These are phyloP conservation scores for Micromussa lordhowensis DNA, from an alignment of 92 coral and sea anemone species.

Conservation along the genomic window DNA sequence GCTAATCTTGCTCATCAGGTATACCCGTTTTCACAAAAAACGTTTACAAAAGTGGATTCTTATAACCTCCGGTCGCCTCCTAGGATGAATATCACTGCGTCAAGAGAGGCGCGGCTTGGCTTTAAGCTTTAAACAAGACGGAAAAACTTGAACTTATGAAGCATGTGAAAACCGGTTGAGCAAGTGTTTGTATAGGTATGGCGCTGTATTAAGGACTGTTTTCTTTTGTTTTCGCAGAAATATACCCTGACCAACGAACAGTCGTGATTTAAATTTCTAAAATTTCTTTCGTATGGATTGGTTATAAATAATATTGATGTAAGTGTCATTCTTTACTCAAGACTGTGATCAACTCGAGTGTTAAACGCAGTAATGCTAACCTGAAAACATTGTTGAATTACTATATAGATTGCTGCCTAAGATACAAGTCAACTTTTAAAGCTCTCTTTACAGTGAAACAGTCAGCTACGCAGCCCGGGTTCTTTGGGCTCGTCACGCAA, in stretches of 20 bases:
- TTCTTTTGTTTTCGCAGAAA: too few relatives aligned
- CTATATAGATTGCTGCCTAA: background rate
- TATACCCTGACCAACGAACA: background rate
- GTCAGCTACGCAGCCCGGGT: background rate
- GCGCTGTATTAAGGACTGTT: too few relatives aligned
- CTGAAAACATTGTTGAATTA: too few relatives aligned
- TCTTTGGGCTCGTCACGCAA: background rate
- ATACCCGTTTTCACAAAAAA: constrained; percentile 1
- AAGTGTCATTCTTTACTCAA: background rate
- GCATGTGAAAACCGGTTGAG: background rate
- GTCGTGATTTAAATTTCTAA: background rate
- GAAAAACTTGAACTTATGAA: background rate
- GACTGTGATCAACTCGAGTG: background rate
- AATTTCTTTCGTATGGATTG: background rate
- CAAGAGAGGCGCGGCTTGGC: background rate
- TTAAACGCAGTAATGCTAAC: background rate
- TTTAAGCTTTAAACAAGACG: background rate
- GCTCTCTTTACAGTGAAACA: background rate
- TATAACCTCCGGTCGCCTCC: background rate
- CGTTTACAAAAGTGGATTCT: background rate
- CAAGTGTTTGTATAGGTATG: background rate
- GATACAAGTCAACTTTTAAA: background rate
- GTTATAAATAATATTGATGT: background rate
- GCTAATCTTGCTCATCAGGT: background rate
- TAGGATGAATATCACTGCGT: background rate